phyloP scores from a whole-genome alignment of 1,140 invertebrate genomes.

The Nymphalis io region DNA sequence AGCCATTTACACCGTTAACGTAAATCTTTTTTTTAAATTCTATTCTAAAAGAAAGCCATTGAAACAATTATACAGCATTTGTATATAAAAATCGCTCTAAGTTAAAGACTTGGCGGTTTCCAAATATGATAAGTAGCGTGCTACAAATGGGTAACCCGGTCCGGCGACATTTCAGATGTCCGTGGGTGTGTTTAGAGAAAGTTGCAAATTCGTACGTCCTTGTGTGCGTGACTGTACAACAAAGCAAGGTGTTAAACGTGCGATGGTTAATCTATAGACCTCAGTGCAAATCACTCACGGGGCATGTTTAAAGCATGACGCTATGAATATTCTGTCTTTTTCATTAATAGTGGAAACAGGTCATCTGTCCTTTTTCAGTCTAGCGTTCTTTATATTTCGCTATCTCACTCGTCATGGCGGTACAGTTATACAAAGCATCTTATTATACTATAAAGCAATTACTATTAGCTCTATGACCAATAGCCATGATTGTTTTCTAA shows the following conservation, averaged over 20 bases:
- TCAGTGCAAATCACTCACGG: not conserved
- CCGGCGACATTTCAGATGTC: slow-evolving; percentile 51
- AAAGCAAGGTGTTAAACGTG: slow-evolving; percentile 20
- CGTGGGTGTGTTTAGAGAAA: slow-evolving; percentile 58
- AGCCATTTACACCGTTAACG: too few relatives aligned
- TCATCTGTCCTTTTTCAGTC: too few relatives aligned
- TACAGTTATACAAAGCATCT: too few relatives aligned
- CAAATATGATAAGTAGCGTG: slow-evolving; percentile 55
- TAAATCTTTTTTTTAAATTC: too few relatives aligned
- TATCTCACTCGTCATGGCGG: too few relatives aligned
- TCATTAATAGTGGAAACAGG: too few relatives aligned
- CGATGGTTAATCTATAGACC: slow-evolving; percentile 19
- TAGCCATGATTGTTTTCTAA: too few relatives aligned
- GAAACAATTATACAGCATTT: too few relatives aligned
- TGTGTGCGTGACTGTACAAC: slow-evolving; percentile 37
- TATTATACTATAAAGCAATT: too few relatives aligned
- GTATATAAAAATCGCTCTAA: slow-evolving; percentile 34
- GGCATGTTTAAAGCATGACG: not conserved
- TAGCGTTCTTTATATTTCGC: too few relatives aligned
- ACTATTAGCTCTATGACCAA: too few relatives aligned
- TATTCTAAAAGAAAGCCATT: too few relatives aligned
- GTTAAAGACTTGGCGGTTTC: slow-evolving; percentile 37
- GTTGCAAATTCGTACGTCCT: slow-evolving; percentile 52
- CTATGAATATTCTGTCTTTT: not conserved
- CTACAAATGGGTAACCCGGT: slow-evolving; percentile 65